Base-by-base conservation (phyloP, 2,888 invertebrate genomes). In the Archaeoteleia sp. region DNA sequence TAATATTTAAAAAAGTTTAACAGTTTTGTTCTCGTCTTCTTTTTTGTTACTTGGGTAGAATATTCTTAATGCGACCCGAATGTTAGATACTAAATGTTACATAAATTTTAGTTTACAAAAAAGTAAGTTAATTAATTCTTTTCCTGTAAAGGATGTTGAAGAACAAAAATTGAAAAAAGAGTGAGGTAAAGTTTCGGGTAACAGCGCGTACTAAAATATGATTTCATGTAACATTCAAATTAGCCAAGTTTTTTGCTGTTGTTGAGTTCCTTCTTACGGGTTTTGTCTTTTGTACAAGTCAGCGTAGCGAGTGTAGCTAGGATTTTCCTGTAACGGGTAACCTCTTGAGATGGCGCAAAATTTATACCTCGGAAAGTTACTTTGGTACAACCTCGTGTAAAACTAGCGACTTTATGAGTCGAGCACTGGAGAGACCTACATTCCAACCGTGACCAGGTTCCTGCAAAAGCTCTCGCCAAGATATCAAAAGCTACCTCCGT, bases 311-410 rank as follows among this genome's bases (percentile, higher is more conserved):
- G 66, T 67, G 70, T 48, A 62, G 48, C 42, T 46, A 46, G 70
- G 48, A 57, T 60, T 58, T 51, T 46, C 25, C 40, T 12, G 43
- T 25, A 62, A 39, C 45, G 57, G 20, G 51, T 57, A 49, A 51
- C 49, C 63, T 62, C 54, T 46, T 62, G 60, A 57, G 53, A 62
- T 57, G 60, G 68, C 60, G 53, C 54, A 49, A 72, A 74, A 74
- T 74, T 74, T 74, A 74, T 72, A 65, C 54, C 68, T 65, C 71
- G 65, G 63, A 74, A 74, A 74, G 72, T 72, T 74, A 66, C 61
- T 65, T 45, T 53, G 35, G 65, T 53, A 51, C 67, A 57, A 43
- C 39, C 61, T 46, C 69, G 54, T 70, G 71, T 74, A 74, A 74
- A 74, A 74, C 69, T 55, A 34, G 67, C 67, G 67, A 73, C 71